A percentile compares a stretch with the other conserved stretches of the same genome.
phyloP scores from a whole-genome alignment of 2,113 vertebrate species.

The Zingel zingel region DNA sequence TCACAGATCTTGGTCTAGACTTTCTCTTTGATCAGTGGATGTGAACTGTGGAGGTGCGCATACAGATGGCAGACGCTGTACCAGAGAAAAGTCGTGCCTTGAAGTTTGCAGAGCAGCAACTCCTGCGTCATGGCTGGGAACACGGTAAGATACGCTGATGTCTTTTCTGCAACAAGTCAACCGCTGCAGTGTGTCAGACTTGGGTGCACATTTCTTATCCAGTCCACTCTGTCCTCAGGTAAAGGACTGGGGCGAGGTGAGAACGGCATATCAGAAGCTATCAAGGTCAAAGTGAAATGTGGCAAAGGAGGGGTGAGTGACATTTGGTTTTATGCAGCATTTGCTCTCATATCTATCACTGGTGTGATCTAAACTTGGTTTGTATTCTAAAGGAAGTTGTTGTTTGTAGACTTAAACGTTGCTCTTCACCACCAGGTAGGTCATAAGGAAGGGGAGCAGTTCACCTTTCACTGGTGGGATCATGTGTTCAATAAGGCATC shows the following conservation, averaged over 20 bases:
- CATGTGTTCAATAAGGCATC: constrained; percentile 94
- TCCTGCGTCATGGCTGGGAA: constrained; percentile 92
- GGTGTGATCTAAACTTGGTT: not conserved
- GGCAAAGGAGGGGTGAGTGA: constrained; percentile 91
- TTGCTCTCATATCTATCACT: not conserved
- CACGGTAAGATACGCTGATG: constrained; percentile 76
- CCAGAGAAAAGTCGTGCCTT: constrained; percentile 80
- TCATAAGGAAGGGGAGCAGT: constrained; percentile 90
- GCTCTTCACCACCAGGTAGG: constrained; percentile 85
- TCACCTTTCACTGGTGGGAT: constrained; percentile 97
- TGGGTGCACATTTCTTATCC: not conserved
- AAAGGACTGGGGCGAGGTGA: constrained; percentile 90
- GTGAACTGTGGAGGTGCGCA: constrained; percentile 32
- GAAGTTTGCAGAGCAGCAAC: constrained; percentile 89
- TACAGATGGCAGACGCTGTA: constrained; percentile 70
- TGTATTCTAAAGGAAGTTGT: no score
- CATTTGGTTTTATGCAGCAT: not conserved
- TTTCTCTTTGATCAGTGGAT: constrained; percentile 17
- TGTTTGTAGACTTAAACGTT: not conserved
- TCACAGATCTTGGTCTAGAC: constrained; percentile 24
- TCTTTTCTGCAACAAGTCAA: not conserved
- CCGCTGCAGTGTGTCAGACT: not conserved
- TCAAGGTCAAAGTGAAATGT: constrained; percentile 93
- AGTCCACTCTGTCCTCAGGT: constrained; percentile 79
- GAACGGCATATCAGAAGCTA: constrained; percentile 90